phyloP scores from a whole-genome alignment of 2,797 vertebrate genomes.

The Pseudochirops corinnae region DNA sequence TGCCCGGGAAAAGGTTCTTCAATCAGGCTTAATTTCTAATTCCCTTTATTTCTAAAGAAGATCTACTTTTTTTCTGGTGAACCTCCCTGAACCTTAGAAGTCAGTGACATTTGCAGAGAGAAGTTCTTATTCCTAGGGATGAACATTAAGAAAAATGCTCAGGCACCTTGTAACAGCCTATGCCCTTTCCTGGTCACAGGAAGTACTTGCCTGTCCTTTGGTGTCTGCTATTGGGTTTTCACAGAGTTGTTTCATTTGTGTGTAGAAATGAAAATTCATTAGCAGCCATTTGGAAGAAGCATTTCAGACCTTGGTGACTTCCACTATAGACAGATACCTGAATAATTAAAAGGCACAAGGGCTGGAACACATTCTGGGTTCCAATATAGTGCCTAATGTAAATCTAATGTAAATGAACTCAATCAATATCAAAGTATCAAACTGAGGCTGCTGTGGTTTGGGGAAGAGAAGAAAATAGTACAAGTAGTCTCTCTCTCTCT shows the following conservation, averaged over 20 bases:
- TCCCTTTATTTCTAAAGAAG: slow-evolving; percentile 75
- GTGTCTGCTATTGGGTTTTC: background rate
- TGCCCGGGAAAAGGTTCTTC: slow-evolving; percentile 69
- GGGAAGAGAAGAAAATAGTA: background rate
- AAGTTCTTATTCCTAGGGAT: slow-evolving; percentile 47
- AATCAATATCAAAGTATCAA: background rate
- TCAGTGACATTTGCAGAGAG: slow-evolving; percentile 34
- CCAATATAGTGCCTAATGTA: background rate
- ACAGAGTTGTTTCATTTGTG: background rate
- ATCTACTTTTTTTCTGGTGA: slow-evolving; percentile 62
- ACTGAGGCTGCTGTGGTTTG: background rate
- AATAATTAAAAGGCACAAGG: slow-evolving; percentile 17
- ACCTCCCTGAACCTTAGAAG: slow-evolving; percentile 69
- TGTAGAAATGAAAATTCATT: background rate
- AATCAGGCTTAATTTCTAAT: slow-evolving; percentile 77
- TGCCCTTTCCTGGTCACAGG: slow-evolving; percentile 2
- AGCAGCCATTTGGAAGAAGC: slow-evolving; percentile 14
- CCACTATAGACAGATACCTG: background rate
- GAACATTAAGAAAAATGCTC: slow-evolving; percentile 57
- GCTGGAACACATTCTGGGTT: background rate
- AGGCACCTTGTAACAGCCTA: slow-evolving; percentile 1
- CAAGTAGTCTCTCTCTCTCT: background rate
- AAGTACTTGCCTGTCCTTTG: background rate
- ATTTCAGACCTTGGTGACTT: slow-evolving; percentile 27
- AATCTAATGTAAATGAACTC: background rate